A percentile compares a stretch with the other conserved stretches of the same genome.
Conservation (phyloP, 2,113 vertebrate species). For the Sinocyclocheilus rhinocerous region DNA sequence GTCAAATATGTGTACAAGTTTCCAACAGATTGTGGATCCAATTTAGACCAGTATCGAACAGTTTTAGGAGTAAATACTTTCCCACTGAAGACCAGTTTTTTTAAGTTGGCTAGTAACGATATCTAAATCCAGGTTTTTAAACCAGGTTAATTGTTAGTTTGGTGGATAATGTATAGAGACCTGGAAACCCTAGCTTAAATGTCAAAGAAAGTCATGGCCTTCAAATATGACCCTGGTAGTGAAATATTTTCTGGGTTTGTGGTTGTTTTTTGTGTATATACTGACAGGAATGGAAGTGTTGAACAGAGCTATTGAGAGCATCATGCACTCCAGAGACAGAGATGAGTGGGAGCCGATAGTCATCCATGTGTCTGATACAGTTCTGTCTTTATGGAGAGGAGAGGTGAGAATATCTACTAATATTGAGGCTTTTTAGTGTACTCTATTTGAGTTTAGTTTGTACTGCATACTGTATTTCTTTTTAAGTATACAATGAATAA, state of each 20-base stretch:
- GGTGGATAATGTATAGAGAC: neutral
- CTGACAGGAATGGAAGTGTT: conserved; percentile 90
- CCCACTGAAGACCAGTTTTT: neutral
- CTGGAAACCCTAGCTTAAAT: neutral
- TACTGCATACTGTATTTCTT: neutral
- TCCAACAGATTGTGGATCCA: neutral
- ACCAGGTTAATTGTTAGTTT: neutral
- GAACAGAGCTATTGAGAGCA: conserved; percentile 88
- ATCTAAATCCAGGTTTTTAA: neutral
- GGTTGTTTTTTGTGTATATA: neutral
- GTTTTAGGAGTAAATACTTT: neutral
- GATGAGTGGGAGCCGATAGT: conserved; percentile 83
- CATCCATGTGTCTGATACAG: conserved; percentile 85
- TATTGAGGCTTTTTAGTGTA: neutral
- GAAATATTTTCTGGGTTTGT: neutral
- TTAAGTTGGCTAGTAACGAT: neutral
- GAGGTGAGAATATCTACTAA: conserved; percentile 68
- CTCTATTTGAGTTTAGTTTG: neutral
- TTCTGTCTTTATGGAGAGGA: conserved; percentile 83
- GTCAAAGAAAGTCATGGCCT: neutral
- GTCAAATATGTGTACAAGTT: neutral
- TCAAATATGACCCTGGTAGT: neutral
- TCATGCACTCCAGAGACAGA: conserved; percentile 76
- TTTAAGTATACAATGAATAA: too few species aligned
- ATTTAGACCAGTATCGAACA: neutral